Conservation (phyloP, 2,797 vertebrate species). For the Helarctos malayanus region DNA sequence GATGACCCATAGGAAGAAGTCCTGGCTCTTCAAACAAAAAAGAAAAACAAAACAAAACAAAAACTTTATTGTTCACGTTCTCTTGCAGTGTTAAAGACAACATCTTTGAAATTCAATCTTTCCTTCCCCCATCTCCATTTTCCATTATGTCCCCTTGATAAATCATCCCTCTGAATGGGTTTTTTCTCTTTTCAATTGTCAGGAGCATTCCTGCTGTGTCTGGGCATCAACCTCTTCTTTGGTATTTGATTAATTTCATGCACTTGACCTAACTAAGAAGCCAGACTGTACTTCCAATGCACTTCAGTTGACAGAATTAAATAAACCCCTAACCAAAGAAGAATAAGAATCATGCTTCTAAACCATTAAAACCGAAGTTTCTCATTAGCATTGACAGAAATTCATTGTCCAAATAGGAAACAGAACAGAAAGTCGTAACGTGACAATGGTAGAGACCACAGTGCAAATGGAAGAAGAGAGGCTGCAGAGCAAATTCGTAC, state of each 20-base stretch:
- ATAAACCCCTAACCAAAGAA: constrained; percentile 73
- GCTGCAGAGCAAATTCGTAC: neutral
- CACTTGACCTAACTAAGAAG: constrained; percentile 87
- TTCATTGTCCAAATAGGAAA: constrained; percentile 46
- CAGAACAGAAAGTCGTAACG: constrained; percentile 35
- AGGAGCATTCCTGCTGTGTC: constrained; percentile 84
- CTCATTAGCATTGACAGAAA: constrained; percentile 39
- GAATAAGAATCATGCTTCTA: constrained; percentile 62
- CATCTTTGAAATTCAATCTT: constrained; percentile 55
- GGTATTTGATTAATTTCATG: constrained; percentile 86
- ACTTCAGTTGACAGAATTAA: constrained; percentile 80
- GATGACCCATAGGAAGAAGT: neutral
- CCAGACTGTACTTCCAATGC: constrained; percentile 80
- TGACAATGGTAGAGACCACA: neutral
- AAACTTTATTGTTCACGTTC: neutral
- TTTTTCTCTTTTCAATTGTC: constrained; percentile 76
- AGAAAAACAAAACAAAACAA: neutral
- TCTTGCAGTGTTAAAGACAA: constrained; percentile 6
- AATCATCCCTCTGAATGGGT: constrained; percentile 41
- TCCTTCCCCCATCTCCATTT: neutral
- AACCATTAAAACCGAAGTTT: constrained; percentile 56
- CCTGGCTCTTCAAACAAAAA: constrained; percentile 21
- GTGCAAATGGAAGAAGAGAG: neutral
- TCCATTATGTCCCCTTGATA: constrained; percentile 23
- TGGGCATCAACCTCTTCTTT: constrained; percentile 83